These are phyloP conservation scores for Oostethus manadensis DNA, from an alignment of 2,113 vertebrate genomes.

Conservation along the genomic window DNA sequence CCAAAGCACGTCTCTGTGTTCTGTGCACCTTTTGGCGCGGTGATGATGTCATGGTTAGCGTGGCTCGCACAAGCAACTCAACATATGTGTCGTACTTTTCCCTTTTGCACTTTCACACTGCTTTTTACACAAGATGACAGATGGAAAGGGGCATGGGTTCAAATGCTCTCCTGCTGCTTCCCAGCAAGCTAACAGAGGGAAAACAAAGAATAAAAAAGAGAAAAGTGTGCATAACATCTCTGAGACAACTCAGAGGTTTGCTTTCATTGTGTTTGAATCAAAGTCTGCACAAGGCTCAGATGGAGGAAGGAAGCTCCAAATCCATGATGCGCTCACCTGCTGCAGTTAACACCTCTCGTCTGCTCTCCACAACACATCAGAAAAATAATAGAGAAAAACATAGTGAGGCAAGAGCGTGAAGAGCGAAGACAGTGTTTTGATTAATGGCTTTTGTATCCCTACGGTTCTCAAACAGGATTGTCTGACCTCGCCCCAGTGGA, in stretches of 20 bases:
- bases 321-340: conserved; percentile 38
- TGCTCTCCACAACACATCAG: conserved; percentile 25
- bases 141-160: conserved; percentile 2
- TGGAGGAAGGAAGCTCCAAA: conserved; percentile 29
- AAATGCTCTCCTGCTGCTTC: neutral
- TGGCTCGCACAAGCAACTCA: neutral
- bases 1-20: conserved; percentile 11
- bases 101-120: conserved; percentile 6
- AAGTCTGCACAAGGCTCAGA: conserved; percentile 60
- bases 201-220: neutral
- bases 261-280: conserved; percentile 63
- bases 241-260: neutral
- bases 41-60: conserved; percentile 2
- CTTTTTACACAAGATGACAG: neutral
- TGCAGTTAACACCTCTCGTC: conserved; percentile 53
- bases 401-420: conserved; percentile 11
- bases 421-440: conserved; percentile 47
- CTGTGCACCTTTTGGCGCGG: conserved; percentile 11
- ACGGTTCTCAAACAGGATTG: conserved; percentile 50
- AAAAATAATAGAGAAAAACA: conserved; percentile 19
- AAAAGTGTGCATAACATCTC: neutral
- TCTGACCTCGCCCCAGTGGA: conserved; percentile 53
- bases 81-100: neutral
- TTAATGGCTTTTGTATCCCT: conserved; percentile 54
- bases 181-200: neutral